These are phyloP conservation scores for Sandelia bainsii DNA, from an alignment of 2,797 vertebrate genomes.

Conservation along the genomic window DNA sequence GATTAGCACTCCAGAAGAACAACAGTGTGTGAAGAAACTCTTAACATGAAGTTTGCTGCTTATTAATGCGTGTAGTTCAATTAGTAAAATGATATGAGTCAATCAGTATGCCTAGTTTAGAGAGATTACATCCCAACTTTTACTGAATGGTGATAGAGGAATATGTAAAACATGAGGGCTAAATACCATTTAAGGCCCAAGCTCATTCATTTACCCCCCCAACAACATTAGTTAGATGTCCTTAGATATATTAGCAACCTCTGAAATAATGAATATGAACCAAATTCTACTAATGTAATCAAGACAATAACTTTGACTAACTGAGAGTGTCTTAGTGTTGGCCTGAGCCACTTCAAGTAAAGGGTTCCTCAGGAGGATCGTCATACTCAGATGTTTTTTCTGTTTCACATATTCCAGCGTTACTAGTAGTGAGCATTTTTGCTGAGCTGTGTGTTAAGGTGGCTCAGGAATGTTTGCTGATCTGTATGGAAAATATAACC, in stretches of 20 bases:
- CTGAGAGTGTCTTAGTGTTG: neutral
- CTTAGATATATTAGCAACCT: too few relatives aligned
- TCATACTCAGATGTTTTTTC: neutral
- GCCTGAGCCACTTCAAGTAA: slow-evolving; percentile 5
- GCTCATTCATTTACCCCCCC: too few relatives aligned
- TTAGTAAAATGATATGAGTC: slow-evolving; percentile 29
- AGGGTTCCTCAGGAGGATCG: neutral
- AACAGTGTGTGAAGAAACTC: neutral
- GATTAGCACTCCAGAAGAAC: slow-evolving; percentile 7
- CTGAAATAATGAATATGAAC: too few relatives aligned
- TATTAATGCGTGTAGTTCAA: slow-evolving; percentile 37
- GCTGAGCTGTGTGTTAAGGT: slow-evolving; percentile 26
- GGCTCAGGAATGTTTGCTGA: slow-evolving; percentile 14
- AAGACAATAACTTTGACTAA: neutral
- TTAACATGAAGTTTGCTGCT: slow-evolving; percentile 26
- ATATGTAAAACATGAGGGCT: neutral
- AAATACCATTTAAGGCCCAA: neutral
- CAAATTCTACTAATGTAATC: neutral
- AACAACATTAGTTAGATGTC: too few relatives aligned
- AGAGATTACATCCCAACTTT: neutral
- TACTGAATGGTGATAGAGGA: neutral
- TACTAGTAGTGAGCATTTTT: slow-evolving; percentile 15
- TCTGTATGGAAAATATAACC: slow-evolving; percentile 4
- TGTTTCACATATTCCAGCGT: slow-evolving; percentile 2
- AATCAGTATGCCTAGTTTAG: slow-evolving; percentile 15